A percentile compares a stretch with the other conserved stretches of the same genome.
These are phyloP conservation scores for Peromyscus californicus DNA, from an alignment of 2,113 vertebrate species.

Conservation along the genomic window DNA sequence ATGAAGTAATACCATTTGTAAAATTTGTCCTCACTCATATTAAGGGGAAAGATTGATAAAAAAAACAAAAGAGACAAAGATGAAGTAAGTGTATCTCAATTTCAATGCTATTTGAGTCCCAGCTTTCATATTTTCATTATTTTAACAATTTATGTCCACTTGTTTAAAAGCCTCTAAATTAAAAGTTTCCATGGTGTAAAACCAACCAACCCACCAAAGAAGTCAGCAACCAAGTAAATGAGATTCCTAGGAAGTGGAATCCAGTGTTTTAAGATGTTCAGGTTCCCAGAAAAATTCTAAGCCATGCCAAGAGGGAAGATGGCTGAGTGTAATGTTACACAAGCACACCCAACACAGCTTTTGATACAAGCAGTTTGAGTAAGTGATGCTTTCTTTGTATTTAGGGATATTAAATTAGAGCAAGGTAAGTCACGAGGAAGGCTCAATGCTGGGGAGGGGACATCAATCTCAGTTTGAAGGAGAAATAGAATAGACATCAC, in stretches of 20 bases:
- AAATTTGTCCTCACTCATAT: not conserved
- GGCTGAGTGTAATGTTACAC: not conserved
- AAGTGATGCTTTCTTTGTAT: not conserved
- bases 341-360: not conserved
- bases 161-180: not conserved
- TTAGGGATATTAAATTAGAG: not conserved
- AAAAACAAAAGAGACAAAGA: not conserved
- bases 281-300: not conserved
- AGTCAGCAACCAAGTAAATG: not conserved
- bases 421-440: not conserved
- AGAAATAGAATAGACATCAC: no score
- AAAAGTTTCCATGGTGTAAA: not conserved
- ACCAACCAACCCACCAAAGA: not conserved
- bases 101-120: not conserved
- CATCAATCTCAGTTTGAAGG: no score
- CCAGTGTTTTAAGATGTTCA: not conserved
- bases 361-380: not conserved
- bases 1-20: not conserved
- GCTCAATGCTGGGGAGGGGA: no score
- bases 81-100: not conserved
- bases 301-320: not conserved
- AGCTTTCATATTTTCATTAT: not conserved
- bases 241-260: not conserved
- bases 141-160: not conserved
- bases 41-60: not conserved